These are phyloP conservation scores for Tetranychus piercei DNA, from an alignment of 2,888 invertebrate genomes.

Conservation along the genomic window DNA sequence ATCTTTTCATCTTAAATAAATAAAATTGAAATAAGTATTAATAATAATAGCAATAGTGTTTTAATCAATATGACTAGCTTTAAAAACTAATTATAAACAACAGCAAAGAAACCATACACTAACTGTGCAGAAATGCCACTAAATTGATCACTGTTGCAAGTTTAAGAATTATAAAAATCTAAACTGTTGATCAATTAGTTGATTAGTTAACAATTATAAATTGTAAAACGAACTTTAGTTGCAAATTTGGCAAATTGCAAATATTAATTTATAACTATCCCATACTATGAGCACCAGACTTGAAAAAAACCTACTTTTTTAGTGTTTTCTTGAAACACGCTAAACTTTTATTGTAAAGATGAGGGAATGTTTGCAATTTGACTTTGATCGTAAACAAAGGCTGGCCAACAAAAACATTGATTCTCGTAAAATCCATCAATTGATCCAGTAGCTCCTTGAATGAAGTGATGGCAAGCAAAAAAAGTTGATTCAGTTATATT, in stretches of 20 bases:
- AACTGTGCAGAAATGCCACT: slow-evolving; percentile 20
- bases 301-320: slow-evolving; percentile 59
- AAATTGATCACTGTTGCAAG: too few species aligned
- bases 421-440: slow-evolving; percentile 32
- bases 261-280: too few species aligned
- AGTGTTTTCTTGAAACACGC: slow-evolving; percentile 68
- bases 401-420: slow-evolving; percentile 87
- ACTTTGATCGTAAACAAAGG: slow-evolving; percentile 97
- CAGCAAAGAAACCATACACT: slow-evolving; percentile 20
- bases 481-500: too few species aligned
- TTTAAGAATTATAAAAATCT: too few species aligned
- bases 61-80: neutral
- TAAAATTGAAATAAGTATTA: neutral
- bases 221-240: too few species aligned
- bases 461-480: too few species aligned
- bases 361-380: slow-evolving; percentile 94
- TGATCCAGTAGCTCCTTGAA: slow-evolving; percentile 15
- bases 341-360: slow-evolving; percentile 63
- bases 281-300: slow-evolving; percentile 76
- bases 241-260: too few species aligned
- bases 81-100: too few species aligned
- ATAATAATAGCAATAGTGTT: too few species aligned
- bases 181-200: too few species aligned
- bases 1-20: neutral
- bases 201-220: slow-evolving; percentile 14